Base-by-base conservation (phyloP, 2,888 invertebrate genomes). In the Drosophila colorata region DNA sequence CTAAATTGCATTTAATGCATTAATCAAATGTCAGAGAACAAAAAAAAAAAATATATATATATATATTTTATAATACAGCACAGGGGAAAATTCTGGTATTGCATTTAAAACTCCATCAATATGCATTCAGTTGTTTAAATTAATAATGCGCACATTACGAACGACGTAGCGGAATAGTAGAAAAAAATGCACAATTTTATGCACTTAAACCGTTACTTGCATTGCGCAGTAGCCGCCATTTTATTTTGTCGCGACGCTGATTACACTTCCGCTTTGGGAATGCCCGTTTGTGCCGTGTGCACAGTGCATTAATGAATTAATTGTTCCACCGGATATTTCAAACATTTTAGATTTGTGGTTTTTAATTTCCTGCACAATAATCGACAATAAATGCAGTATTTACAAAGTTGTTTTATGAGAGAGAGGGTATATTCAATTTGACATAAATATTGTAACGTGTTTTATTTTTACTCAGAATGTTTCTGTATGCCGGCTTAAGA, bases 291-390 rank as follows among this genome's bases (percentile, higher is more conserved):
- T 33, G 38, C 37, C 23, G 58, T 43, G 35, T 31, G 48, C 51
- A 53, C 53, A 49, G 28, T 59, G 74, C 65, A 80, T 87, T 87
- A 87, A 87, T 87, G 83, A 82, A 89, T 87, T 87, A 88, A 87
- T 88, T 89, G 84, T 84, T 78, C 65, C 71, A 82, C 82, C 89
- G 87, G 87, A 87, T 88, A 86, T 89, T 88, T 86, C 84, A 84
- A 87, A 81, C 81, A 87, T 87, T 87, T 87, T 87, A 89, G 81
- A 88, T 88, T 88, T 87, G 87, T 84, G 87, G 87, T 77, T 84
- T 86, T 88, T 80, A 89, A 89, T 87, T 87, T 87, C 87, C 89
- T 86, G 86, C 68, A 75, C 69, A 64, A 87, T 83, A 80, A 88
- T 80, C 81, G 64, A 49, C 60, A 72, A 33, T 46, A 33, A 49